Evolutionary conservation across 1,140 invertebrate species (phyloP).

Genomic region (Neotoxoptera formosana): DNA sequence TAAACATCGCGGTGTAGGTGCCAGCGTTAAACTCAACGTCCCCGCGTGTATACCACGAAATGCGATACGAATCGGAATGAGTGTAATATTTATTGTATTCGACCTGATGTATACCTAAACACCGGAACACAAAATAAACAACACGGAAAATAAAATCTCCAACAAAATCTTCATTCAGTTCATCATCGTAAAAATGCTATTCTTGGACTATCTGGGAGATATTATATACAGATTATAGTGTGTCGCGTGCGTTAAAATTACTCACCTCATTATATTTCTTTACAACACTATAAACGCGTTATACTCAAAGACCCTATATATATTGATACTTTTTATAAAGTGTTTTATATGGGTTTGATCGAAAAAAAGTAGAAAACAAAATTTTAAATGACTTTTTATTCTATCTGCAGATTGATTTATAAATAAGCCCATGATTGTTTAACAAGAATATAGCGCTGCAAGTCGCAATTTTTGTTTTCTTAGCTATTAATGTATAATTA

Average conservation of each 20-base stretch:
- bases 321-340: not conserved
- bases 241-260: slow-evolving; percentile 2
- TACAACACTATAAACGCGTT: not conserved
- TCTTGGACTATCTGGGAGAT: not conserved
- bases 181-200: not conserved
- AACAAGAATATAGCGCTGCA: too few species aligned
- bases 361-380: not conserved
- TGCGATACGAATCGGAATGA: not conserved
- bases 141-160: not conserved
- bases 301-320: not conserved
- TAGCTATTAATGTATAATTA: too few species aligned
- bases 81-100: not conserved
- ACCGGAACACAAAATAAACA: not conserved
- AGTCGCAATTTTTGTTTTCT: too few species aligned
- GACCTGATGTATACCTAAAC: not conserved
- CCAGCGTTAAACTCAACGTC: not conserved
- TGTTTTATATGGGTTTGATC: not conserved
- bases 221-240: not conserved
- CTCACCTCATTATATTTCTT: not conserved
- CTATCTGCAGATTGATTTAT: not conserved
- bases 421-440: not conserved
- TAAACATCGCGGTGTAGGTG: not conserved
- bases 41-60: not conserved
- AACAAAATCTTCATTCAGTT: not conserved
- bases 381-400: not conserved